These are phyloP conservation scores for Calephelis nemesis DNA, from an alignment of 1,140 invertebrate species.

Conservation along the genomic window DNA sequence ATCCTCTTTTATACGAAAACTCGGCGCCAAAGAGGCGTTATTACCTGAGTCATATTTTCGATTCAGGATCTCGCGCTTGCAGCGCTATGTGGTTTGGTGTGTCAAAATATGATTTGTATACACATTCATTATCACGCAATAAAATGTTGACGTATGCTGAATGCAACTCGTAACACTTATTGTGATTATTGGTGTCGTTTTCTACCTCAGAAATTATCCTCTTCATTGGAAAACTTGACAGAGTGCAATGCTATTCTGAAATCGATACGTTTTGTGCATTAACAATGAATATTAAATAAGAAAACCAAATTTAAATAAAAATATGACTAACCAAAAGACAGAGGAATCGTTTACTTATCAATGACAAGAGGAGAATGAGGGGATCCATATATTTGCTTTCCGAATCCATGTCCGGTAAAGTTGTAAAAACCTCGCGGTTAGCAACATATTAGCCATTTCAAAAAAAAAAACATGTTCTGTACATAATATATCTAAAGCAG, in stretches of 20 bases:
- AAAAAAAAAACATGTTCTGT: too few species aligned
- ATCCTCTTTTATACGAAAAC: conserved; percentile 38
- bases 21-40: conserved; percentile 49
- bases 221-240: background rate
- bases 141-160: conserved; percentile 9
- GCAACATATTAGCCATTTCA: too few species aligned
- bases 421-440: too few species aligned
- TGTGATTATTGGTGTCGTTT: conserved; percentile 7
- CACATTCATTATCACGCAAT: conserved; percentile 18
- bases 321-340: too few species aligned
- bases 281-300: too few species aligned
- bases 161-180: background rate
- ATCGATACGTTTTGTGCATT: too few species aligned
- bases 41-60: conserved; percentile 54
- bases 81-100: conserved; percentile 5
- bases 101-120: conserved; percentile 18
- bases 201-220: conserved; percentile 5
- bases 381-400: too few species aligned
- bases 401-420: too few species aligned
- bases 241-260: background rate
- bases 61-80: conserved; percentile 50
- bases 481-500: too few species aligned
- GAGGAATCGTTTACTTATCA: too few species aligned
- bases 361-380: too few species aligned
- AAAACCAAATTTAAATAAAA: too few species aligned